A percentile compares a stretch with the other conserved stretches of the same genome.
Evolutionary conservation across 53 echinoderm and acorn worm species (phyloP).

Genomic region (Luidia sarsii): DNA sequence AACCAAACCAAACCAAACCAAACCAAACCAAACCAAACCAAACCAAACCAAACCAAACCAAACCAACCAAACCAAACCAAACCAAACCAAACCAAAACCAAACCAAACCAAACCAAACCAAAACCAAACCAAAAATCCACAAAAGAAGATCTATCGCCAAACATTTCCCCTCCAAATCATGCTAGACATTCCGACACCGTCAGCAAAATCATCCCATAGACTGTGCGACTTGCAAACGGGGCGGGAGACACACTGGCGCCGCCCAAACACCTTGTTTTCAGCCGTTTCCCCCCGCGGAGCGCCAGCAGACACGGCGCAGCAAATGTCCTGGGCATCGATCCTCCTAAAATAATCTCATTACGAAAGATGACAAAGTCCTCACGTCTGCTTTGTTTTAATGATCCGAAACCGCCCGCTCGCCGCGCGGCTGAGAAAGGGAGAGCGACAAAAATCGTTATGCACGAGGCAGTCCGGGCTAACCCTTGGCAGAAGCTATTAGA

Average conservation of each 20-base stretch:
- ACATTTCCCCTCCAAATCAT: no score
- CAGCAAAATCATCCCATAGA: not conserved
- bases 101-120: no score
- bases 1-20: no score
- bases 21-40: no score
- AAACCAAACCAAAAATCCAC: no score
- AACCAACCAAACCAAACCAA: no score
- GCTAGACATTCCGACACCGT: no score
- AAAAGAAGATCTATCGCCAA: no score
- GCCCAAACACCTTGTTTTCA: not conserved
- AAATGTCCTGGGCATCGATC: conserved; percentile 30
- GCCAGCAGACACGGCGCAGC: conserved; percentile 18
- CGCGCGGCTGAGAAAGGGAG: no score
- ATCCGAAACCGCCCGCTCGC: not conserved
- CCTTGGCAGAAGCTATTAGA: conserved; percentile 31
- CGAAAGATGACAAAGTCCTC: conserved; percentile 22
- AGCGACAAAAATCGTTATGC: conserved; percentile 45
- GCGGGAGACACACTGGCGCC: conserved; percentile 25
- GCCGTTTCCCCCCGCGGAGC: not conserved
- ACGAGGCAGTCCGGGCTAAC: not conserved
- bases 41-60: no score
- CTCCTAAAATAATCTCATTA: conserved; percentile 46
- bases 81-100: no score
- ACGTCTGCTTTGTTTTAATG: conserved; percentile 22
- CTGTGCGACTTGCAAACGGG: conserved; percentile 5